Evolutionary conservation across 2,888 invertebrate species (phyloP), one percentile per base, ranked within the genome.

Genomic region (Amphiduros pacificus): DNA sequence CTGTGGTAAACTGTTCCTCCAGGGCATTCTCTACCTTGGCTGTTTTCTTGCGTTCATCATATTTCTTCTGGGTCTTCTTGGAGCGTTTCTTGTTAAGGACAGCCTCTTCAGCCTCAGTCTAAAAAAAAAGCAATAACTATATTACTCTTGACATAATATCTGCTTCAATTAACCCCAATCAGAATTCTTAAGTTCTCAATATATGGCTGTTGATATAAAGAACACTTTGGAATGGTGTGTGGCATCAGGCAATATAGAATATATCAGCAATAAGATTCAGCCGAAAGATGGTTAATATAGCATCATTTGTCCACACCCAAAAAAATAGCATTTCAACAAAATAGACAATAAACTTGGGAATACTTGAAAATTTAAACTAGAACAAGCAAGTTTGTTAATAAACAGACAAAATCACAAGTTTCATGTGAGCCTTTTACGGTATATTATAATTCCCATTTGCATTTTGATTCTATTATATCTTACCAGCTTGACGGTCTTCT

Each of bases 1-100:
- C 97, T 77, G 95, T 92, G 76, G 91, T 89, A 87, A 99, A 99
- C 84, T 98, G 97, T 84, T 99, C 99, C 83, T 96, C 94, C 64
- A 99, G 84, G 55, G 90, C 90, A 69, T 89, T 88, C 81, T 99
- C 99, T 69, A 99, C 95, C 85, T 95, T 95, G 64, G 94, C 92
- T 59, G 70, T 88, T 83, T 93, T 92, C 84, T 97, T 95, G 73
- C 98, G 89, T 57, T 89, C 87, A 82, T 93, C 89, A 84, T 96
- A 97, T 85, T 97, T 98, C 85, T 93, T 91, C 77, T 87, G 91
- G 1, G 91, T 89, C 83, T 94, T 95, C 84, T 94, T 93, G 75
- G 94, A 94, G 71, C 94, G 88, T 83, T 94, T 94, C 85, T 95
- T 95, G 85, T 92, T 94, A 69, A 98, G 87, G 71, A 92, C 88